Evolutionary conservation across 2,797 vertebrate genomes (phyloP), one percentile per base, ranked within the genome.

Genomic region (Aulostomus chinensis): DNA sequence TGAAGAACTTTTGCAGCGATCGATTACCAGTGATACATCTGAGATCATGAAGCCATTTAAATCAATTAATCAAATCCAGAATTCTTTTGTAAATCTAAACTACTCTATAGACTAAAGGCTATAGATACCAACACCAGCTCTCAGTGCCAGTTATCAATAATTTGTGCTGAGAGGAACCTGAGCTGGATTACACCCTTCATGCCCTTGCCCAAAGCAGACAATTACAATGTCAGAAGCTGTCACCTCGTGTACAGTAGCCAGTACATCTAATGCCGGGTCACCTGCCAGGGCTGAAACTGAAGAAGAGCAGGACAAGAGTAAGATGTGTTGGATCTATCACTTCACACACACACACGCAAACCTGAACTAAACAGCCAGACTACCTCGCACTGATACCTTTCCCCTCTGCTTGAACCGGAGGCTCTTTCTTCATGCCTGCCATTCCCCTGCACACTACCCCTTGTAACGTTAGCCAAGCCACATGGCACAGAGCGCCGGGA

Each of bases 301-400:
- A 87, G 86, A 84, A 59, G 82, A 69, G 72, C 65, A 59, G 76
- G 75, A 85, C 82, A 85, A 78, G 83, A 81, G 74, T 78, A 87
- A 81, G 86, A 78, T 84, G 84, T 88, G 86, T 88, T 78, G 78
- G 78, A 83, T 75, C 85, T 76, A 86, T 86, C 85, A 81, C 78
- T 81, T 88, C 85, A 80, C 87, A 83, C 68, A 77, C n/a, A n/a
- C 70, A 61, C 68, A 77, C 39, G 63, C 70, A 74, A 76, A 78
- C 70, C 76, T 25, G 70, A 72, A 71, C 78, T 74, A 59, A 77
- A 60, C 68, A 73, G 63, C 49, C 70, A 68, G 59, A 57, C 68
- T 56, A 58, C 50, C 64, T 63, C 7, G 69, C 77, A 68, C 30
- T 80, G 85, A 88, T 90, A 86, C 81, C 58, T 80, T 85, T 87